Evolutionary conservation across 2,113 vertebrate genomes (phyloP), one percentile per base, ranked within the genome.

Genomic region (Rhipidura dahli): DNA sequence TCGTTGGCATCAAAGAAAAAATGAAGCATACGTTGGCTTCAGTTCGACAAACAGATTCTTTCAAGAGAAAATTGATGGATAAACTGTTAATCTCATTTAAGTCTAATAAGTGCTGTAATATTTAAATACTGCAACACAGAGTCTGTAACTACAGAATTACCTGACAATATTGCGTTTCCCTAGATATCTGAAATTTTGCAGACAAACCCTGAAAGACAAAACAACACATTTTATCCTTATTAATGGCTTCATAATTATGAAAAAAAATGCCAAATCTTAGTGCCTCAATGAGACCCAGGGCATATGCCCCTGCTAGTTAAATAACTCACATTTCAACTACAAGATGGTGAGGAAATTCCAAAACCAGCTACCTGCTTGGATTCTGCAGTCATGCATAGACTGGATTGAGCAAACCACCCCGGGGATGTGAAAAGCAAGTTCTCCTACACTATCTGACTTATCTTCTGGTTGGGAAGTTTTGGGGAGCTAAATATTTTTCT

Each of bases 131-230:
- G 11, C 50, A 63, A 81, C 63, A 51, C 54, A 21, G 19, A 39
- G 16, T 53, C 45, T 15, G 24, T 11, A 61, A 86, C 42, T 50
- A 86, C 71, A 70, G 57, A 91, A 97, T 98, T 98, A 99, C 99
- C 99, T 99, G 95, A 99, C 98, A 90, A 99, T 99, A 96, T 99
- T 99, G 79, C 99, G 98, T 96, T 99, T 99, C 76, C 99, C 99
- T 24, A 99, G 97, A 77, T 99, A 99, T 91, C 99, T 98, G 97
- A 99, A 99, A 98, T 99, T 99, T 97, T 99, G 99, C 73, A 99
- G 98, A 97, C 99, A 99, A 79, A 99, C 98, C 85, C 99, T 99
- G 97, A 87, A 97, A 97, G 90, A 90, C 2, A 94, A 92, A 90
- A 57, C 49, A 81, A 53, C 17, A 81, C 4, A 44, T 49, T 89